These are phyloP conservation scores for Falco berigora DNA, from an alignment of 2,797 vertebrate species.

Conservation along the genomic window DNA sequence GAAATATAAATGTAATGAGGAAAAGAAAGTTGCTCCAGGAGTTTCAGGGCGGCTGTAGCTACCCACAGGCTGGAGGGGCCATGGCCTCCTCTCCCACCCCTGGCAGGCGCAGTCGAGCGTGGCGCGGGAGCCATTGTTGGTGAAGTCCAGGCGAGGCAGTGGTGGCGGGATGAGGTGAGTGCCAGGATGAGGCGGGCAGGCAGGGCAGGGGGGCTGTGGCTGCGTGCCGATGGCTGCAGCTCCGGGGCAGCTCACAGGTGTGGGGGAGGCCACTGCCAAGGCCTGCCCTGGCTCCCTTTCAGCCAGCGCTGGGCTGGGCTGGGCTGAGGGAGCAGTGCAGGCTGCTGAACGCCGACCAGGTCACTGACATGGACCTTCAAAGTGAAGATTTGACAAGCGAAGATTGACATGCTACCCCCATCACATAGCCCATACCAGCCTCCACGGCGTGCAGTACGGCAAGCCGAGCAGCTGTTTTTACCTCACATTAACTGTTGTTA, in stretches of 20 bases:
- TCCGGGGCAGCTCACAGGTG: accelerated
- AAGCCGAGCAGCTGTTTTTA: neutral
- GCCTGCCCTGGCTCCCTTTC: neutral
- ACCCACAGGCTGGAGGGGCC: accelerated
- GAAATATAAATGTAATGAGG: neutral
- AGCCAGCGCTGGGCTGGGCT: too few species aligned
- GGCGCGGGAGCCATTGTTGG: accelerated
- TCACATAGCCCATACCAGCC: accelerated
- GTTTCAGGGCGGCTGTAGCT: neutral
- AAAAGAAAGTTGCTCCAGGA: neutral
- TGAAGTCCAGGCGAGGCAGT: neutral
- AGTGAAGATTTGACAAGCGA: neutral
- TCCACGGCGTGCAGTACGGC: neutral
- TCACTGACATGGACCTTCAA: neutral
- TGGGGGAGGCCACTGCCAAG: accelerated
- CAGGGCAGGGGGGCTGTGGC: accelerated
- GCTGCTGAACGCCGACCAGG: accelerated
- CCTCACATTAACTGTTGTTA: neutral
- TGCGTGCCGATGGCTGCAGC: neutral
- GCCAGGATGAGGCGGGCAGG: neutral
- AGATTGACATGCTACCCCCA: accelerated
- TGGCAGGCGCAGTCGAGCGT: accelerated
- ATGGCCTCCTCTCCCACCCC: neutral
- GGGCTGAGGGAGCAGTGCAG: neutral
- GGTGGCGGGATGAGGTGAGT: neutral